These are phyloP conservation scores for Bufotes viridis DNA, from an alignment of 2,797 vertebrate genomes.

Conservation along the genomic window DNA sequence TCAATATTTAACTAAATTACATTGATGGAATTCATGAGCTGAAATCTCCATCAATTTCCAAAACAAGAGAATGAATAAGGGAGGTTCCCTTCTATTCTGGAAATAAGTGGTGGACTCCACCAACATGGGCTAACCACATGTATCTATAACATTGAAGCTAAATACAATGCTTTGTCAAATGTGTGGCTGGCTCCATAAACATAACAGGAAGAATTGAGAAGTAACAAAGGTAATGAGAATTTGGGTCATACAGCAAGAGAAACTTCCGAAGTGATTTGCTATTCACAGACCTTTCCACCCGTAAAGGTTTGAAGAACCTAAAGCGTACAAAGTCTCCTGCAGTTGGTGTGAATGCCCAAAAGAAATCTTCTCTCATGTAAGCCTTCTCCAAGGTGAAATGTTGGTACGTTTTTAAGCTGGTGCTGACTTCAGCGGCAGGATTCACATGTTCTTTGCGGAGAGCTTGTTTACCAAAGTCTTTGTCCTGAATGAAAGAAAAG, in stretches of 20 bases:
- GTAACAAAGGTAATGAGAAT: not conserved
- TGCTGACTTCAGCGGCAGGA: conserved; percentile 94
- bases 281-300: conserved; percentile 86
- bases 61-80: no score
- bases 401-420: conserved; percentile 98
- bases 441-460: conserved; percentile 93
- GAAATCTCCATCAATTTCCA: no score
- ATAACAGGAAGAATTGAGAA: not conserved
- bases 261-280: not conserved
- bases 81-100: no score
- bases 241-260: not conserved
- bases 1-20: no score
- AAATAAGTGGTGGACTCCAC: no score
- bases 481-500: conserved; percentile 79
- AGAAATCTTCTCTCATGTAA: conserved; percentile 95
- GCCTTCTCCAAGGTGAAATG: conserved; percentile 98
- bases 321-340: conserved; percentile 95
- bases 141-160: no score
- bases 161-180: no score
- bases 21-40: no score
- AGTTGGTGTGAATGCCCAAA: conserved; percentile 96
- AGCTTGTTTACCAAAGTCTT: conserved; percentile 94
- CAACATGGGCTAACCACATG: no score
- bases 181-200: no score
- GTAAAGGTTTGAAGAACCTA: conserved; percentile 93